A percentile compares a stretch with the other conserved stretches of the same genome.
These are phyloP conservation scores for Eurosta solidaginis DNA, from an alignment of 1,140 invertebrate genomes.

Conservation along the genomic window DNA sequence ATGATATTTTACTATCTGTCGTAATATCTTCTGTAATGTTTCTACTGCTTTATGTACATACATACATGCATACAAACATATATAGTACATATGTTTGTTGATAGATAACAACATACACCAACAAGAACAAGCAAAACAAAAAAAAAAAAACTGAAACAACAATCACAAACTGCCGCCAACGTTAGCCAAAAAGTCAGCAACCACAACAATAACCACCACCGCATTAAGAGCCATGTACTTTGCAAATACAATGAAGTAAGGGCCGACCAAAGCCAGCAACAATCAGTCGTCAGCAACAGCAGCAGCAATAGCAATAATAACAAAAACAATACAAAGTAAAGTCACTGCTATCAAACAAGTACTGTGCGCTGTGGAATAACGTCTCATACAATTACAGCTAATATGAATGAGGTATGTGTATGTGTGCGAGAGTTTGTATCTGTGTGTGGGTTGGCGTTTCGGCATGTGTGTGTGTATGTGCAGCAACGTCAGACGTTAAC, in stretches of 20 bases:
- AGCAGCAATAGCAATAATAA: neutral
- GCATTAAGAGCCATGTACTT: neutral
- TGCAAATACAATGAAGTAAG: too few relatives aligned
- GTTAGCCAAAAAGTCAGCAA: slow-evolving; percentile 1
- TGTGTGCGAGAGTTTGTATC: neutral
- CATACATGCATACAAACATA: too few relatives aligned
- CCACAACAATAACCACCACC: neutral
- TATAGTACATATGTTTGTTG: too few relatives aligned
- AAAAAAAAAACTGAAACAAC: neutral
- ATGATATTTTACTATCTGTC: too few relatives aligned
- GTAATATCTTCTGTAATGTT: neutral
- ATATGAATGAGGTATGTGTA: neutral
- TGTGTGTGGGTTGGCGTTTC: too few relatives aligned
- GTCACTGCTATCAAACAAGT: neutral
- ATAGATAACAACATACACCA: neutral
- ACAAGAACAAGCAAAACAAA: neutral
- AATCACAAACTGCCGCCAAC: neutral
- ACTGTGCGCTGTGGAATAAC: neutral
- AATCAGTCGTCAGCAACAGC: neutral
- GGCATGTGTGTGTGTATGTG: neutral
- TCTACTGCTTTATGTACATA: neutral
- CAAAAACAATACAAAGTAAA: neutral
- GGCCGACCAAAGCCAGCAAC: neutral
- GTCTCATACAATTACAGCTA: too few relatives aligned
- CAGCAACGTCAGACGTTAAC: neutral